Base-by-base conservation (phyloP, 2,113 vertebrate genomes). In the Butorides virescens region DNA sequence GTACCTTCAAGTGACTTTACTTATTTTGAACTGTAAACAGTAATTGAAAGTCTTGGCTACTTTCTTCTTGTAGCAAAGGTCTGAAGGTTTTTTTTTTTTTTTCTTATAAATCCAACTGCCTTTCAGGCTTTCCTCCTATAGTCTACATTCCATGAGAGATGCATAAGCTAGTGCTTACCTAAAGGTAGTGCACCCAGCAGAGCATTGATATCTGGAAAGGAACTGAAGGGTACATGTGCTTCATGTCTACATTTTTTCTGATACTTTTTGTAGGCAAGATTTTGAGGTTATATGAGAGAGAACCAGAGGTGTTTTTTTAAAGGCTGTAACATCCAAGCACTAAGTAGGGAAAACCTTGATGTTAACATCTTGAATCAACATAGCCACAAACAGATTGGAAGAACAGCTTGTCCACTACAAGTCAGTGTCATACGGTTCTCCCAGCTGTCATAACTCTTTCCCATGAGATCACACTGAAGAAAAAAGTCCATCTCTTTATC, bases 401-500 rank as follows among this genome's bases (percentile, higher is more conserved):
- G 65, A 63, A 68, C 39, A 67, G 2, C 7, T 77, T 79, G 34
- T 1, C 9, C 10, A 26, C 11, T 61, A 27, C 18, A 39, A 30
- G 32, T 34, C 32, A 63, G 32, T 81, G 36, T 18, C 44, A 74
- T 55, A 47, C 2, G 8, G 15, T 34, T 88, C 79, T 96, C 47
- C 34, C 82, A 88, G 76, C 68, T 90, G 65, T 72, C 59, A 42
- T 86, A 90, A 80, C 36, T 82, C 52, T 97, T 94, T 91, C 70
- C 61, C 42, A 42, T 56, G 62, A 93, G 84, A 97, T 96, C 86
- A 94, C 36, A 75, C 47, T 86, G 58, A 89, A 93, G 71, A 96
- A 71, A 88, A 92, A 90, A 65, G 29, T 75, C 62, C 44, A 44
- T 65, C 32, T 58, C 68, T 62, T 65, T 36, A 10, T 36, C 30